Conservation (phyloP, 2,113 vertebrate genomes). For the Notarius quadriscutis region DNA sequence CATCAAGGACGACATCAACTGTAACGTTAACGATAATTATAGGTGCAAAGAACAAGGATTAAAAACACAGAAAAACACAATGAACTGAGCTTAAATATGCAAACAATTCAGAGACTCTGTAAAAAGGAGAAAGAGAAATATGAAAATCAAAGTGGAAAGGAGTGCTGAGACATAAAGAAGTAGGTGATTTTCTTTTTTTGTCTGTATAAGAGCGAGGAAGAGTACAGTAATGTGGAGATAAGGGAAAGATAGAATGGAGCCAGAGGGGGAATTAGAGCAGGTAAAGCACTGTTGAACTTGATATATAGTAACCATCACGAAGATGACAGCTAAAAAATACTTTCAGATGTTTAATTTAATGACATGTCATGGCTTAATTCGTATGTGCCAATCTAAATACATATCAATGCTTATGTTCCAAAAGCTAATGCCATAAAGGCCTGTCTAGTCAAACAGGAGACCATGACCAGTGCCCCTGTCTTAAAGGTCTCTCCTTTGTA, state of each 20-base stretch:
- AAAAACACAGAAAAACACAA: conserved; percentile 67
- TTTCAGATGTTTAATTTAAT: conserved; percentile 30
- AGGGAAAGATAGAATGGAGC: neutral
- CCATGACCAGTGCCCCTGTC: conserved; percentile 26
- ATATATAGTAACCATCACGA: conserved; percentile 37
- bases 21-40: conserved; percentile 68
- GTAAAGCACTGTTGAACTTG: conserved; percentile 34
- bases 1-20: conserved; percentile 68
- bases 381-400: conserved; percentile 33
- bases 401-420: conserved; percentile 32
- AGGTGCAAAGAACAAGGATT: conserved; percentile 64
- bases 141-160: conserved; percentile 47
- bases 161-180: conserved; percentile 37
- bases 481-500: neutral
- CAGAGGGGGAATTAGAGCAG: neutral
- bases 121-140: conserved; percentile 66
- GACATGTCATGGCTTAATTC: conserved; percentile 27
- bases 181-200: neutral
- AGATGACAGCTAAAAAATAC: conserved; percentile 20
- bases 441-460: conserved; percentile 22
- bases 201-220: conserved; percentile 26
- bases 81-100: conserved; percentile 73
- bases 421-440: conserved; percentile 25
- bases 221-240: conserved; percentile 2
- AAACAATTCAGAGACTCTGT: conserved; percentile 72